Evolutionary conservation across 2,888 invertebrate species (phyloP).

Genomic region (Athrips mouffetella): DNA sequence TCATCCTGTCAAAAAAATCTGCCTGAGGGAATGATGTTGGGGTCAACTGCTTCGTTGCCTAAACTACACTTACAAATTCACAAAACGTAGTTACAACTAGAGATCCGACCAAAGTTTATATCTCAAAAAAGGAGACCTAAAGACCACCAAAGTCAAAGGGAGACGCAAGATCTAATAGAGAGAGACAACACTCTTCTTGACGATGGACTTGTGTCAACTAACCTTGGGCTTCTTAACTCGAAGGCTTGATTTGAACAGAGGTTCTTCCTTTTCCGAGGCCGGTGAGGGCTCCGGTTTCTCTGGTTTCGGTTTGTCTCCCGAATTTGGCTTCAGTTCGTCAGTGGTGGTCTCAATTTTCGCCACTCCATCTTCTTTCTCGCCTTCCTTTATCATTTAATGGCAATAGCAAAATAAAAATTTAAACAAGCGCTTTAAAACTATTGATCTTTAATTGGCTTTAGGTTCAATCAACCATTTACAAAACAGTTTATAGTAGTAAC

Average conservation of each 20-base stretch:
- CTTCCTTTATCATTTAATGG: conserved; percentile 61
- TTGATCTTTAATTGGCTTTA: background rate
- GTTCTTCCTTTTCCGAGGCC: conserved; percentile 65
- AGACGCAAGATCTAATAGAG: conserved; percentile 58
- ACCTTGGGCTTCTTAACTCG: conserved; percentile 68
- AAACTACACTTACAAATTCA: background rate
- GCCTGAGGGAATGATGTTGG: too few species aligned
- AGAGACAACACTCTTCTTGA: conserved; percentile 38
- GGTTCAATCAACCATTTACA: background rate
- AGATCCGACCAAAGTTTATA: conserved; percentile 26
- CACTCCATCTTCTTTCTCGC: conserved; percentile 54
- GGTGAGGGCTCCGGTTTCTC: conserved; percentile 43
- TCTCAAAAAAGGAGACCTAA: conserved; percentile 36
- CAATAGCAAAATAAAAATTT: conserved; percentile 64
- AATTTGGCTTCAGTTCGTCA: conserved; percentile 67
- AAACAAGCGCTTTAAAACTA: conserved; percentile 49
- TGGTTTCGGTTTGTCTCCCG: conserved; percentile 48
- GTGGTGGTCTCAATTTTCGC: conserved; percentile 73
- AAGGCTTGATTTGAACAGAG: conserved; percentile 71
- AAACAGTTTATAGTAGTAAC: too few species aligned
- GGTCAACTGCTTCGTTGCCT: too few species aligned
- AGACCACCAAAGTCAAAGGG: conserved; percentile 44
- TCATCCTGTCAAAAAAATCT: too few species aligned
- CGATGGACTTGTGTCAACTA: conserved; percentile 43
- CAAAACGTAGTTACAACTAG: too few species aligned